Evolutionary conservation across 2,797 vertebrate species (phyloP).

Genomic region (Macropodus opercularis): DNA sequence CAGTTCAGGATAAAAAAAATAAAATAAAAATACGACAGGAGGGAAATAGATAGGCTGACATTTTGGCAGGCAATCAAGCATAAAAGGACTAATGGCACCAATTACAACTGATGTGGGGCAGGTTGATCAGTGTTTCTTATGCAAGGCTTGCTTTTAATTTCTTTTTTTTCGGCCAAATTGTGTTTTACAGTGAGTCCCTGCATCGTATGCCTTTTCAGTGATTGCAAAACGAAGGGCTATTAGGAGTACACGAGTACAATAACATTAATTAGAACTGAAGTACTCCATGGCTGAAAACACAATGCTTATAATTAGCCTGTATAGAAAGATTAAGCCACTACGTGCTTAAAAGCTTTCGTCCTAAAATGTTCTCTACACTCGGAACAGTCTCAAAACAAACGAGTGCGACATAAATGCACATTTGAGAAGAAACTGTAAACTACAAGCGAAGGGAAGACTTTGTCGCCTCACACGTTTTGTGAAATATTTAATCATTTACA

Average conservation of each 20-base stretch:
- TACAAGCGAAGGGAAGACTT: background rate
- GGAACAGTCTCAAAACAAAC: background rate
- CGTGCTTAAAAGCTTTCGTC: background rate
- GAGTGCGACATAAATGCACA: background rate
- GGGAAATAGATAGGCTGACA: slow-evolving; percentile 62
- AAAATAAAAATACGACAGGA: slow-evolving; percentile 21
- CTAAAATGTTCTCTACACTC: background rate
- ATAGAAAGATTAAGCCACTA: background rate
- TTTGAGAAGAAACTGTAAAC: background rate
- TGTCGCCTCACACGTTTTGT: background rate
- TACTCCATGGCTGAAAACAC: background rate
- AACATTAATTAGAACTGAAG: slow-evolving; percentile 16
- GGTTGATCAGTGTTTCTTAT: slow-evolving; percentile 63
- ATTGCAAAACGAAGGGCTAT: slow-evolving; percentile 1
- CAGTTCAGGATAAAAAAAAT: slow-evolving; percentile 37
- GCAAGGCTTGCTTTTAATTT: slow-evolving; percentile 40
- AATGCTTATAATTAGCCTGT: background rate
- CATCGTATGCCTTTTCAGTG: slow-evolving; percentile 11
- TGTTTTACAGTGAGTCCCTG: slow-evolving; percentile 37
- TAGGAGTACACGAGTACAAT: slow-evolving; percentile 20
- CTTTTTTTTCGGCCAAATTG: slow-evolving; percentile 8
- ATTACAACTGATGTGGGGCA: slow-evolving; percentile 69
- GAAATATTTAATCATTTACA: background rate
- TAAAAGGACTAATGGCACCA: slow-evolving; percentile 72
- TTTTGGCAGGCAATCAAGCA: slow-evolving; percentile 74